Base-by-base conservation (phyloP, 1,140 invertebrate species). In the Platorchestia sp. region DNA sequence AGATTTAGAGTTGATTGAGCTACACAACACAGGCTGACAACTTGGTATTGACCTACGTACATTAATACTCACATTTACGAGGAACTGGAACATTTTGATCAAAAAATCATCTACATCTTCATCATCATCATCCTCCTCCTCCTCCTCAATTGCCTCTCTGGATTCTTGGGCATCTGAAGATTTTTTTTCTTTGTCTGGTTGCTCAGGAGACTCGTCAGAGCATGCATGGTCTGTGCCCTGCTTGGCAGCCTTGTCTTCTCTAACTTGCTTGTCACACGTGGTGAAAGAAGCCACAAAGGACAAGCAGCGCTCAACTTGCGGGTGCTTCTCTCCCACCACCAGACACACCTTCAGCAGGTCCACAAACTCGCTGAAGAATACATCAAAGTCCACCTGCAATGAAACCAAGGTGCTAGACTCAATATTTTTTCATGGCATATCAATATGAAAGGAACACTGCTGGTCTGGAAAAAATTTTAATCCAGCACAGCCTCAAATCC, bases 61-160 rank as follows among this genome's bases (percentile, higher is more conserved):
- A 75, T 10, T 75, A 75, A 10, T 45, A 40, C 47, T 59, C 43
- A 95, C 95, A 91, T 95, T 95, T 45, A 95, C 42, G 19, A 93
- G 43, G 90, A 95, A 93, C 5, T 95, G 42, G 45, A 95, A 95
- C 42, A 95, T 95, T 47, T 43, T 59, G 45, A 93, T 95, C n/a
- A 95, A 53, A 59, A 95, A 93, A 22, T 86, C 75, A 91, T 95
- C 95, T 36, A 91, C 86, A 95, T 95, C 95, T n/a, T n/a, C n/a
- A n/a, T n/a, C n/a, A 91, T 93, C 87, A 59, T 95, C 95, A 95
- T 47, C 95, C 0, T 95, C 95, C 40, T 95, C 89, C 40, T 95
- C 51, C 10, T 93, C 87, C 41, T 95, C 36, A 19, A 45, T n/a
- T 42, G 45, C 42, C 40, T 44, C 95, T 14, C 43, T 19, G 42